Evolutionary conservation across 1,140 invertebrate species (phyloP).

Genomic region (Paraescarpia echinospica): DNA sequence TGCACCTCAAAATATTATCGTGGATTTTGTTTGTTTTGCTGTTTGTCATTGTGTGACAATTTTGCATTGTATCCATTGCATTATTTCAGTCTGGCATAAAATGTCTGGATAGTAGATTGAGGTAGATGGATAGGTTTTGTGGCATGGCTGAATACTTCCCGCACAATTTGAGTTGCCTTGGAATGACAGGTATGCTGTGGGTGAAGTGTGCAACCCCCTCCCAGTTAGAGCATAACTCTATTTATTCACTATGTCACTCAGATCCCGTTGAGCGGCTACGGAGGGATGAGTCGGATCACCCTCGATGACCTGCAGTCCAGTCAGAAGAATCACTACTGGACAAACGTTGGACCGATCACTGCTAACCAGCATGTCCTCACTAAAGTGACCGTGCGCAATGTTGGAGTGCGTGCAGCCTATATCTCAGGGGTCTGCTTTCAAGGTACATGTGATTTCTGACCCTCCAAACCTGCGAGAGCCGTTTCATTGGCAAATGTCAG

Average conservation of each 20-base stretch:
- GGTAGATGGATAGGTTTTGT: neutral
- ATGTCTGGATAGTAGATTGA: too few species aligned
- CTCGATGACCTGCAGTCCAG: conserved; percentile 30
- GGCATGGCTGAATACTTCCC: neutral
- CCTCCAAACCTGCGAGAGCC: neutral
- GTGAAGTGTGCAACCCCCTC: neutral
- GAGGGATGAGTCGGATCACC: conserved; percentile 33
- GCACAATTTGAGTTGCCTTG: neutral
- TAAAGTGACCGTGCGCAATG: conserved; percentile 34
- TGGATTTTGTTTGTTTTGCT: too few species aligned
- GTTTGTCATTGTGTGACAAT: neutral
- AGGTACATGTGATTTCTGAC: conserved; percentile 28
- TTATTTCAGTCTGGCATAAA: neutral
- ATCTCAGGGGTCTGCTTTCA: conserved; percentile 33
- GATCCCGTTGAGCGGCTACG: conserved; percentile 38
- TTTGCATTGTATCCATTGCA: neutral
- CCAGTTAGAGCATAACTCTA: neutral
- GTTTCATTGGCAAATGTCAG: neutral
- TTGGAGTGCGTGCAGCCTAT: conserved; percentile 34
- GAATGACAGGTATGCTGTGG: neutral
- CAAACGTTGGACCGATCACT: conserved; percentile 30
- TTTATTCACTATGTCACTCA: conserved; percentile 21
- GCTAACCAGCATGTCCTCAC: conserved; percentile 26
- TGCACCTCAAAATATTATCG: too few species aligned
- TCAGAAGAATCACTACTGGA: conserved; percentile 30